A percentile compares a stretch with the other conserved stretches of the same genome.
phyloP scores from a whole-genome alignment of 2,113 vertebrate genomes.

The Origma solitaria region DNA sequence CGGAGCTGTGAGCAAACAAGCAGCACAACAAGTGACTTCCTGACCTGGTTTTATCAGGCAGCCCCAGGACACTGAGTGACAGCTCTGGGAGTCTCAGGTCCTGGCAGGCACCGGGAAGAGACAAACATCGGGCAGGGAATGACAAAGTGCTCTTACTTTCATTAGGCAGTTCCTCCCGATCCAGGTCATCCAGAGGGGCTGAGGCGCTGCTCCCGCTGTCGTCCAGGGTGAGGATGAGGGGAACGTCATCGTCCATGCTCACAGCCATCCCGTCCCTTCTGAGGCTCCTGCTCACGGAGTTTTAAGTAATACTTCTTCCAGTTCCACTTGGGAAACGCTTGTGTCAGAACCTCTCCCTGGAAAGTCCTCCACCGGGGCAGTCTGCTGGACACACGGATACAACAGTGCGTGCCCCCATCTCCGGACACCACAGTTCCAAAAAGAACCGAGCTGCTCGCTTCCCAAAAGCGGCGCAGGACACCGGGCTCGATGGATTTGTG shows the following conservation, averaged over 20 bases:
- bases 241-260: conserved; percentile 87
- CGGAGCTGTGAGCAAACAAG: background rate
- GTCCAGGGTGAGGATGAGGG: conserved; percentile 91
- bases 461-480: rapidly evolving
- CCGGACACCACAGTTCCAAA: background rate
- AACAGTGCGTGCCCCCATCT: background rate
- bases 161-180: conserved; percentile 69
- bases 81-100: background rate
- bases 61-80: rapidly evolving
- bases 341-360: background rate
- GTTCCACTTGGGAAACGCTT: background rate
- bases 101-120: background rate
- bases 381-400: background rate
- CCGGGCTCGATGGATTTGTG: rapidly evolving
- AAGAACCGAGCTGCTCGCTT: no score
- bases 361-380: background rate
- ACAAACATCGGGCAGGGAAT: background rate
- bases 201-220: conserved; percentile 73
- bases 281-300: background rate
- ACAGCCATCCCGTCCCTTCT: conserved; percentile 65
- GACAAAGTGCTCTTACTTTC: conserved; percentile 77
- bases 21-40: background rate
- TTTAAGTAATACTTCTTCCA: background rate
- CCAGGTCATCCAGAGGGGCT: conserved; percentile 65
- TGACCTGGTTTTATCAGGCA: background rate